These are phyloP conservation scores for Oceanodroma leucorhoa DNA, from an alignment of 2,797 vertebrate species.

Conservation along the genomic window DNA sequence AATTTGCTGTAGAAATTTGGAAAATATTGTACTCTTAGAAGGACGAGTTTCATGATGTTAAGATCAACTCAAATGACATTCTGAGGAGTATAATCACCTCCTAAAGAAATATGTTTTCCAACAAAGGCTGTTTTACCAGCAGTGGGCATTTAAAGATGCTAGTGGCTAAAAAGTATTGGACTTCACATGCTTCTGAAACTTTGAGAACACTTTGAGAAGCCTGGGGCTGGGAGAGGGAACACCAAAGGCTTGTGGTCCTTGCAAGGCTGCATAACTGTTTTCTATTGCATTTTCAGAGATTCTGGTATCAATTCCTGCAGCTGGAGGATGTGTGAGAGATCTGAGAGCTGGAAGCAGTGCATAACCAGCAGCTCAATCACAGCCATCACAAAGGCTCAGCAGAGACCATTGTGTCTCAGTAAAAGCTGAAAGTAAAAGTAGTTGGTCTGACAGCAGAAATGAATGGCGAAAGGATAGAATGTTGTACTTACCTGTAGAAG, in stretches of 20 bases:
- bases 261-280: not conserved
- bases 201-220: not conserved
- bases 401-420: not conserved
- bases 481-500: constrained; percentile 2
- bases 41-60: not conserved
- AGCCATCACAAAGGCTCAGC: not conserved
- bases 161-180: not conserved
- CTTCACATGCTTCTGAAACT: not conserved
- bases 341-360: not conserved
- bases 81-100: not conserved
- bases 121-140: not conserved
- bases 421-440: constrained; percentile 20
- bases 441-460: not conserved
- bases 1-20: not conserved
- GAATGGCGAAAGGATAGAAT: not conserved
- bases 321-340: not conserved
- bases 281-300: not conserved
- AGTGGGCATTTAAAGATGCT: not conserved
- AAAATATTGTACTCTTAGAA: not conserved
- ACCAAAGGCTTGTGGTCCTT: not conserved
- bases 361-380: not conserved
- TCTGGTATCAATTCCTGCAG: not conserved
- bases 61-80: not conserved
- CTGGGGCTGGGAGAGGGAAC: not conserved
- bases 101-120: not conserved